These are phyloP conservation scores for Gnathonemus echidnorhynchus DNA, from an alignment of 2,113 vertebrate genomes.

Conservation along the genomic window DNA sequence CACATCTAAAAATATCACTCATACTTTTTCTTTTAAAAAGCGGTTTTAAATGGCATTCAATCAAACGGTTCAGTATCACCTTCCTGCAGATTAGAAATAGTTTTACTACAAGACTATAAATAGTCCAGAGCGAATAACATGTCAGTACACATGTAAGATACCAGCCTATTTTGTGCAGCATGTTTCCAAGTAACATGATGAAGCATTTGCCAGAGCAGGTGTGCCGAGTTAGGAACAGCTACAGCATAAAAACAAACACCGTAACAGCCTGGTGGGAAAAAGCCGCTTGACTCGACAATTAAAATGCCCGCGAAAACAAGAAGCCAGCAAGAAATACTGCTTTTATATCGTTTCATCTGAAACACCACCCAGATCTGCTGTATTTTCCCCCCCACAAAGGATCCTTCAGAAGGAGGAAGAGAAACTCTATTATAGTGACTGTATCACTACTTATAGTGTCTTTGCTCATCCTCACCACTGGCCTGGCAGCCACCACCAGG, in stretches of 20 bases:
- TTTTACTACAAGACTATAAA: background rate
- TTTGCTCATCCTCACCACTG: conserved; percentile 87
- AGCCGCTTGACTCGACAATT: background rate
- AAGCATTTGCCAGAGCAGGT: background rate
- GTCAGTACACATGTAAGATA: background rate
- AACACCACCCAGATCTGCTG: background rate
- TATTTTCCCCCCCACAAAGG: conserved; percentile 54
- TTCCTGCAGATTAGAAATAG: background rate
- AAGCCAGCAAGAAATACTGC: background rate
- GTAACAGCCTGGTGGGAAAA: background rate
- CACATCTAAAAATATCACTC: background rate
- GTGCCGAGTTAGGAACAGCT: background rate
- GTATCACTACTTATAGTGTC: conserved; percentile 88
- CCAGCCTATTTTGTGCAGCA: background rate
- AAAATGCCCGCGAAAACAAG: background rate
- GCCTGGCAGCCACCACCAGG: conserved; percentile 90
- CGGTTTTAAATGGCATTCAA: background rate
- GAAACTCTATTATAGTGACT: conserved; percentile 90
- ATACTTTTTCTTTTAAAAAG: background rate
- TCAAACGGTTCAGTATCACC: background rate
- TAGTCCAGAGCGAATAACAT: background rate
- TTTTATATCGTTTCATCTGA: background rate
- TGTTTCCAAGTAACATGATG: background rate
- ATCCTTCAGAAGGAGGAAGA: conserved; percentile 89
- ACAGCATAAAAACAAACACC: background rate